phyloP scores from a whole-genome alignment of 2,113 vertebrate species.

The Bettongia penicillata region DNA sequence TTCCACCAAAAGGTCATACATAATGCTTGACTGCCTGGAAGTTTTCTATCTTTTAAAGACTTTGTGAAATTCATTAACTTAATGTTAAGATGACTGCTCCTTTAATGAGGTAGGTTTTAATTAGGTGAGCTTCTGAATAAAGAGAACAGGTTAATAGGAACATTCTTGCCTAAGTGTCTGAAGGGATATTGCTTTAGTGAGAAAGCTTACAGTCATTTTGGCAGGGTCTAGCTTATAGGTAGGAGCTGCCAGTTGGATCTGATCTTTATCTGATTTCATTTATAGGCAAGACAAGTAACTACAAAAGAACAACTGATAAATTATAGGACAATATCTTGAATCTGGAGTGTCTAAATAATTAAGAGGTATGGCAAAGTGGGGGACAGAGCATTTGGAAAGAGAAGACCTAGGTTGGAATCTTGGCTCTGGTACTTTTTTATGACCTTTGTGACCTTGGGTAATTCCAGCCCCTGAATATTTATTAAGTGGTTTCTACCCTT shows the following conservation, averaged over 20 bases:
- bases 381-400: neutral
- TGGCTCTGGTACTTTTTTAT: neutral
- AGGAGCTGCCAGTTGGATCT: neutral
- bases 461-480: neutral
- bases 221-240: neutral
- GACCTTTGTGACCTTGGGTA: neutral
- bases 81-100: slow-evolving; percentile 3
- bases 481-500: neutral
- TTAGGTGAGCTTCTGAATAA: neutral
- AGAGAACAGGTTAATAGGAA: neutral
- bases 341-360: neutral
- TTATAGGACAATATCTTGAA: neutral
- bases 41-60: neutral
- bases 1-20: neutral
- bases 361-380: neutral
- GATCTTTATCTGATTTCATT: neutral
- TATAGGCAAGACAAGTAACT: neutral
- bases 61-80: neutral
- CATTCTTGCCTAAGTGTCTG: neutral
- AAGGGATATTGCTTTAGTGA: neutral
- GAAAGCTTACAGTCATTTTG: slow-evolving; percentile 3
- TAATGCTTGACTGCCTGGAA: neutral
- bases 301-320: neutral
- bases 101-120: slow-evolving; percentile 4
- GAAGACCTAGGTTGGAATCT: neutral